Evolutionary conservation across 2,888 invertebrate species (phyloP), one percentile per base, ranked within the genome.

Genomic region (Tetragnatha montana): DNA sequence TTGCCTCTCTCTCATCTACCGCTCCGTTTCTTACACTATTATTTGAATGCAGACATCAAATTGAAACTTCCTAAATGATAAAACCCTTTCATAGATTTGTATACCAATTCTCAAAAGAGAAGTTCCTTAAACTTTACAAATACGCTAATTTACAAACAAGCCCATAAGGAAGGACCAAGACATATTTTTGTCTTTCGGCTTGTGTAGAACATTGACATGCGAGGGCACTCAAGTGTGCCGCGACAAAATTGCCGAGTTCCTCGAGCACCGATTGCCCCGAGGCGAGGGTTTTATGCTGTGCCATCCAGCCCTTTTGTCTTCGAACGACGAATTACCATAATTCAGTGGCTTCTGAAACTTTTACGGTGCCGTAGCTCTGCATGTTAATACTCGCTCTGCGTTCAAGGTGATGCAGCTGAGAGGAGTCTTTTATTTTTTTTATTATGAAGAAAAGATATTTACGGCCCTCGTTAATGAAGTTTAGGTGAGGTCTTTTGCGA

Each of bases 241-340:
- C 60, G 60, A 60, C 60, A 60, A 60, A 60, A 60, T 60, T 60
- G 60, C 60, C 60, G 60, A 60, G 60, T 60, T 60, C 60, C 60
- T 60, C 17, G 17, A 17, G 17, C 60, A 60, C 10, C 60, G 17
- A 60, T 17, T 35, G 17, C 60, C 60, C 60, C 12, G 60, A 60
- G 60, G 60, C 60, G 60, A 60, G 12, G 14, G 10, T 60, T 35
- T 60, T 60, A 60, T 60, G 60, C 60, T 60, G 35, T 35, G 35
- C 35, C 60, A 60, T 60, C 60, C 17, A 17, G 60, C 60, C 17
- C 60, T 60, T 60, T 60, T 60, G 60, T 60, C 60, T 60, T 60
- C 4, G 60, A 35, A 35, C 60, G 60, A 60, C 4, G 35, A 60
- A 60, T 60, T 60, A 60, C 60, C 60, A 60, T 60, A 60, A 60